These are phyloP conservation scores for Atractosteus spatula DNA, from an alignment of 2,113 vertebrate genomes.

Conservation along the genomic window DNA sequence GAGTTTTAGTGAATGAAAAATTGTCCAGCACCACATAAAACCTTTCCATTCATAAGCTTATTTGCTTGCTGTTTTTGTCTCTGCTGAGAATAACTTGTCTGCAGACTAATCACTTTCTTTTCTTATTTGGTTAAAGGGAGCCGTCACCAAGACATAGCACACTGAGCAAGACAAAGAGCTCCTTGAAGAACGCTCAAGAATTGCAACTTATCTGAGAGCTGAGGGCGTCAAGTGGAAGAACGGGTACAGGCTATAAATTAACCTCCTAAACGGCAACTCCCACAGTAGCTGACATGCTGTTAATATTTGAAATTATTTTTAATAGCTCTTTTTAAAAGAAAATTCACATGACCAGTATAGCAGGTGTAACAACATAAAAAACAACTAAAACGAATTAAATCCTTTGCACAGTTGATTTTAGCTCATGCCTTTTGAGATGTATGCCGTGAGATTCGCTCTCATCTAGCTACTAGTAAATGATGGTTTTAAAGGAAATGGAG, in stretches of 20 bases:
- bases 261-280: neutral
- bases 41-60: slow-evolving; percentile 13
- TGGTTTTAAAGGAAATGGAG: too few relatives aligned
- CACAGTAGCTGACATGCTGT: too few relatives aligned
- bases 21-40: slow-evolving; percentile 10
- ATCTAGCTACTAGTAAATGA: too few relatives aligned
- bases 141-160: neutral
- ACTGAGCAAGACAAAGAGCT: slow-evolving; percentile 6
- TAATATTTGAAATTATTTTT: too few relatives aligned
- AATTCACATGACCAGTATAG: too few relatives aligned
- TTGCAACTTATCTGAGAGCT: slow-evolving; percentile 28
- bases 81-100: slow-evolving; percentile 12
- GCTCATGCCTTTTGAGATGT: too few relatives aligned
- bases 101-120: slow-evolving; percentile 17
- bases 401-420: too few relatives aligned
- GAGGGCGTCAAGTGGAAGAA: neutral
- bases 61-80: slow-evolving; percentile 1
- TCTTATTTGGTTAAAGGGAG: slow-evolving; percentile 18
- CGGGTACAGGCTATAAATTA: neutral
- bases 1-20: neutral
- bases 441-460: too few relatives aligned
- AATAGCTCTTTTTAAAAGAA: too few relatives aligned
- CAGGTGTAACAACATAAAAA: too few relatives aligned
- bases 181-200: slow-evolving; percentile 20
- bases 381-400: too few relatives aligned